Base-by-base conservation (phyloP, 1,140 invertebrate species). In the Sycophaga agraensis region DNA sequence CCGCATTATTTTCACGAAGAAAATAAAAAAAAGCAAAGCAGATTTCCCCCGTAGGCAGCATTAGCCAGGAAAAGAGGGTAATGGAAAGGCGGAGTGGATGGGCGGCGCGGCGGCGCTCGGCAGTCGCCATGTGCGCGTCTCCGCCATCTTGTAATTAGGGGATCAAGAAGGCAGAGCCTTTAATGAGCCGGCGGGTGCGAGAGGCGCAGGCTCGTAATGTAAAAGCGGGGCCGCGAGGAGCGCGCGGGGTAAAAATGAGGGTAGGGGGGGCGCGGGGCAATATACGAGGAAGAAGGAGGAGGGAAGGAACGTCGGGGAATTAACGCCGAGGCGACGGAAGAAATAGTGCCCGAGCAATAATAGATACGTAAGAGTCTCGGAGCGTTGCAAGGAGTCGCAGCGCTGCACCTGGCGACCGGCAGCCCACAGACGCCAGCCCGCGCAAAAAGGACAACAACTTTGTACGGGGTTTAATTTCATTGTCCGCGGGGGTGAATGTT, bases 141-240 rank as follows among this genome's bases (percentile, higher is more conserved):
- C 48, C 72, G 73, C 77, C 77, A 78, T 79, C 73, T 77, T 78
- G 74, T 73, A 79, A 79, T 79, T 79, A 78, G 72, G 66, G 69
- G 70, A 76, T 77, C 75, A 78, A 77, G 72, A 60, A 77, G 70
- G 70, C 70, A 74, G 74, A 66, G 73, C 55, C n/a, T 74, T 78
- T 77, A 77, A 78, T 76, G 74, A 78, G 76, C 75, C 73, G 69
- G 63, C 66, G 71, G 73, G 66, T 59, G 63, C n/a, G 45, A n/a
- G n/a, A 43, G 35, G 19, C 4, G 17, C n/a, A 11, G 71, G 66
- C 68, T 66, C 49, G 63, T 65, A 66, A 68, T 68, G 64, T 65
- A 71, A 73, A 69, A 69, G 68, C 66, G 58, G 50, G 64, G 69
- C 59, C 64, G 11, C n/a, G 16, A 17, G 24, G 46, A 14, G 19